Evolutionary conservation across 1,140 invertebrate species (phyloP).

Genomic region (Saccostrea cuccullata): DNA sequence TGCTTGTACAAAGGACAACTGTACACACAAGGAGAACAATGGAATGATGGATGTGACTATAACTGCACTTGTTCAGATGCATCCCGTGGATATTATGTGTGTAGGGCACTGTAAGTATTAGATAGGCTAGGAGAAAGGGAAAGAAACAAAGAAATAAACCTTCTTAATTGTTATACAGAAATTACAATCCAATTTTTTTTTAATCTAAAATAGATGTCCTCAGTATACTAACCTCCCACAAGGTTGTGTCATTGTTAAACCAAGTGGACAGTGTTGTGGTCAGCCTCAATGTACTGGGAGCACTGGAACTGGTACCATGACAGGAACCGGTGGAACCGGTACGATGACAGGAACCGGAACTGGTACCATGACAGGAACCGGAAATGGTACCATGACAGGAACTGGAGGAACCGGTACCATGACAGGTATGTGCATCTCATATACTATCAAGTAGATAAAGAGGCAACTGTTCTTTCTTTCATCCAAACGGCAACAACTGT

Average conservation of each 20-base stretch:
- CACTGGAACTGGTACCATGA: constrained; percentile 41
- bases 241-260: constrained; percentile 57
- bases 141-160: not conserved
- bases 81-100: constrained; percentile 55
- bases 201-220: constrained; percentile 54
- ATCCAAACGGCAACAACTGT: too few relatives aligned
- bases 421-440: not conserved
- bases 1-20: constrained; percentile 64
- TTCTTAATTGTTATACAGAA: not conserved
- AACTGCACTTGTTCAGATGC: constrained; percentile 64
- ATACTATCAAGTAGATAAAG: not conserved
- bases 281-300: constrained; percentile 43
- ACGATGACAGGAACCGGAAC: constrained; percentile 18
- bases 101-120: constrained; percentile 59
- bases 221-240: constrained; percentile 55
- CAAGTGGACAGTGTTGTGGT: constrained; percentile 54
- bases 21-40: constrained; percentile 55
- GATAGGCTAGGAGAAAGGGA: not conserved
- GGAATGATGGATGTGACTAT: constrained; percentile 66
- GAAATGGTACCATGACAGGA: constrained; percentile 30
- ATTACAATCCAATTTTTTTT: not conserved
- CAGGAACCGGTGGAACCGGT: constrained; percentile 13
- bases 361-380: constrained; percentile 40
- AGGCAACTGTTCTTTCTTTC: too few relatives aligned
- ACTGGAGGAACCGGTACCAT: constrained; percentile 27